A percentile compares a stretch with the other conserved stretches of the same genome.
phyloP scores from a whole-genome alignment of 2,797 vertebrate genomes.

The Notolabrus celidotus region DNA sequence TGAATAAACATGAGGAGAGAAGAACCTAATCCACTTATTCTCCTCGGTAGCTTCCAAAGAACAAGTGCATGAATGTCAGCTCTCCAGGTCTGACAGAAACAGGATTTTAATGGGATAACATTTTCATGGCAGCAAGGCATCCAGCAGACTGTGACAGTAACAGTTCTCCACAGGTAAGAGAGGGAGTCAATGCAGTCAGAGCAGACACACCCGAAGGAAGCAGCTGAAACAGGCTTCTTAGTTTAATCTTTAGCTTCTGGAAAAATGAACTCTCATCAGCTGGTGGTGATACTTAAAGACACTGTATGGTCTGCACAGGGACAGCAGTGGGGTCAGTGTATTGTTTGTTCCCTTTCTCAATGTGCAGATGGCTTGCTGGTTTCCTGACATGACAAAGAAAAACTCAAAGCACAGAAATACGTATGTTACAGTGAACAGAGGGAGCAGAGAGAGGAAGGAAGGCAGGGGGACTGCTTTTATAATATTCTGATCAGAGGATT shows the following conservation, averaged over 20 bases:
- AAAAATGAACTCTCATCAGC: neutral
- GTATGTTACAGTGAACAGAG: neutral
- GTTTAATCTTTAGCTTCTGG: neutral
- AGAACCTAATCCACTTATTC: constrained; percentile 54
- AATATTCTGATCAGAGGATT: constrained; percentile 22
- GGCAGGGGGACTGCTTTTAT: constrained; percentile 12
- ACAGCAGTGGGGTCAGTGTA: neutral
- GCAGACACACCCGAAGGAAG: constrained; percentile 4
- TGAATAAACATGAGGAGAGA: constrained; percentile 48
- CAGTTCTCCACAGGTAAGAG: neutral
- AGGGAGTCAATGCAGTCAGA: neutral
- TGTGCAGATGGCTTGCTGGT: neutral
- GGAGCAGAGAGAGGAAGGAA: neutral
- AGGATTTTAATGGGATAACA: constrained; percentile 41
- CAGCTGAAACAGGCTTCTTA: neutral
- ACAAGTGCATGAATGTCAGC: constrained; percentile 8
- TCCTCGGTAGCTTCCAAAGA: neutral
- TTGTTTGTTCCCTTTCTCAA: neutral
- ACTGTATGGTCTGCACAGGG: neutral
- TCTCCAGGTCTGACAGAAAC: constrained; percentile 37
- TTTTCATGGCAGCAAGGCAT: constrained; percentile 22
- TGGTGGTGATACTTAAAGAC: neutral
- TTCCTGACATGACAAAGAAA: neutral
- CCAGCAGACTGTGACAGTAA: constrained; percentile 7
- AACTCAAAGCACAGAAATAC: neutral